Evolutionary conservation across 2,888 invertebrate species (phyloP).

Genomic region (Athrips mouffetella): DNA sequence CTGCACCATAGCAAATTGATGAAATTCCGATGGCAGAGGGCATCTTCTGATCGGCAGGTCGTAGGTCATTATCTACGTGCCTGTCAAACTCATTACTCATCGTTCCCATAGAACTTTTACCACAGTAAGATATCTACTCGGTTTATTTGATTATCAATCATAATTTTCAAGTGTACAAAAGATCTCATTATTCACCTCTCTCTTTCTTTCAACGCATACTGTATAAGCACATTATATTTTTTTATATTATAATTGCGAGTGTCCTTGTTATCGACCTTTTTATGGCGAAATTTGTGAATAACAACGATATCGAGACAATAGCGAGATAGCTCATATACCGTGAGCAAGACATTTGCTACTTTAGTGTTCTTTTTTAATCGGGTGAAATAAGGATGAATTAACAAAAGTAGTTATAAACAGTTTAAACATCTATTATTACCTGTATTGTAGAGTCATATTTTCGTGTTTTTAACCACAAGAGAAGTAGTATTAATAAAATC

Average conservation of each 20-base stretch:
- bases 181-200: conserved; percentile 4
- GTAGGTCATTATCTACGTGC: conserved; percentile 41
- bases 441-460: background rate
- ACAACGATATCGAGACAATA: too few species aligned
- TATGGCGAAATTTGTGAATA: too few species aligned
- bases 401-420: too few species aligned
- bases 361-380: too few species aligned
- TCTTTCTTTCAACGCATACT: conserved; percentile 1
- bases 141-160: conserved; percentile 10
- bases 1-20: conserved; percentile 35
- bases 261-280: too few species aligned
- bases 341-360: too few species aligned
- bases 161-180: conserved; percentile 6
- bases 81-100: conserved; percentile 38
- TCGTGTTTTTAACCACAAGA: background rate
- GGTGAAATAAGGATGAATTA: too few species aligned
- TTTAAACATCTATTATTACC: too few species aligned
- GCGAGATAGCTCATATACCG: too few species aligned
- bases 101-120: conserved; percentile 16
- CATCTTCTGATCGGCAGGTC: conserved; percentile 37
- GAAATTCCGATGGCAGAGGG: conserved; percentile 37
- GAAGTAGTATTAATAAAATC: background rate
- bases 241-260: too few species aligned
- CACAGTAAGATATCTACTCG: conserved; percentile 4
- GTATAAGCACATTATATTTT: too few species aligned